These are phyloP conservation scores for Bettongia penicillata DNA, from an alignment of 2,113 vertebrate species.

Conservation along the genomic window DNA sequence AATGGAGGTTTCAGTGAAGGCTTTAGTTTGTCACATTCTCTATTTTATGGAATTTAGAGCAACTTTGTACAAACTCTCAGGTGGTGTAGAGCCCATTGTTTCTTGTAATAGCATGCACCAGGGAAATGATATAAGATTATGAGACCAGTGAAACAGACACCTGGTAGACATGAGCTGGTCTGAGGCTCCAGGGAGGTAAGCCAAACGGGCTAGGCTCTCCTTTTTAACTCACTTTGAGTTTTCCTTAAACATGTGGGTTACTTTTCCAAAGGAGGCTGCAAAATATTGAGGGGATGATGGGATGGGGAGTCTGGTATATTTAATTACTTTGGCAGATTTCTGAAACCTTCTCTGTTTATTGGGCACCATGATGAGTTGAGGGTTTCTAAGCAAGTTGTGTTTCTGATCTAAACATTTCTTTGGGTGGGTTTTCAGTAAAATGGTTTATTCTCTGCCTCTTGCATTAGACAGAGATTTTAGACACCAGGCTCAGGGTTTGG, in stretches of 20 bases:
- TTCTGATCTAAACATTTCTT: constrained; percentile 26
- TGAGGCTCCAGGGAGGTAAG: background rate
- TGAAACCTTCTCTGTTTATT: background rate
- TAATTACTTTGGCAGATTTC: background rate
- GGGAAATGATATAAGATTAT: background rate
- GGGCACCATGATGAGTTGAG: background rate
- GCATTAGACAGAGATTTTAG: constrained; percentile 16
- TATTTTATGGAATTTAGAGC: background rate
- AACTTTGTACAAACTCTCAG: background rate
- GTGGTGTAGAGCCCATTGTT: background rate
- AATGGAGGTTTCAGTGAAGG: constrained; percentile 8
- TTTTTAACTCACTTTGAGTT: background rate
- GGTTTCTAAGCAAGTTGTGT: background rate
- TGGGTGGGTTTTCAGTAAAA: background rate
- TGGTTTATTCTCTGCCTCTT: background rate
- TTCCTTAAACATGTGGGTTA: background rate
- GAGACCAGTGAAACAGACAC: background rate
- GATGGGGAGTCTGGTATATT: background rate
- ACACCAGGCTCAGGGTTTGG: background rate
- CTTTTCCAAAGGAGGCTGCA: background rate
- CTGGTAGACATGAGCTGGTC: constrained; percentile 1
- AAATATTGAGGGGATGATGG: background rate
- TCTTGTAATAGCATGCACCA: constrained; percentile 13
- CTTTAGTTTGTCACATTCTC: constrained; percentile 1
- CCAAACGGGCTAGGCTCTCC: background rate